Percentiles rank a stretch among this genome's conserved stretches.
phyloP scores from a whole-genome alignment of 2,113 vertebrate species.

The Mystacornis crossleyi region DNA sequence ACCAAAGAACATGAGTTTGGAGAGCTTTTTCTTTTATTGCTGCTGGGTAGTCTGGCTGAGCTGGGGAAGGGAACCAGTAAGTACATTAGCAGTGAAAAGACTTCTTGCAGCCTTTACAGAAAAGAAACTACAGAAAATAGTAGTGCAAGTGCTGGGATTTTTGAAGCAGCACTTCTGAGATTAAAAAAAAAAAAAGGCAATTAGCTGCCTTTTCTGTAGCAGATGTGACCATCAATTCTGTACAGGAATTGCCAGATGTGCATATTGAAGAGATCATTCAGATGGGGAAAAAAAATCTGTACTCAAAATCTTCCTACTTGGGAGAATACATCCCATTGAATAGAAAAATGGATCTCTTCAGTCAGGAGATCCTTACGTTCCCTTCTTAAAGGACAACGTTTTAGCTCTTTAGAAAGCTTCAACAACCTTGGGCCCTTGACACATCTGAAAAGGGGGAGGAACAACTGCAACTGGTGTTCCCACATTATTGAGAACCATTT shows the following conservation, averaged over 20 bases:
- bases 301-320: not conserved
- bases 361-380: not conserved
- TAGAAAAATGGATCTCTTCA: not conserved
- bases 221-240: not conserved
- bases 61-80: not conserved
- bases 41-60: not conserved
- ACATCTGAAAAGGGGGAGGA: not conserved
- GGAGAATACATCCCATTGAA: not conserved
- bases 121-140: not conserved
- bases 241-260: not conserved
- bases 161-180: not conserved
- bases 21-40: not conserved
- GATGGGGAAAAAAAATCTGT: not conserved
- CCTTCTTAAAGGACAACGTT: not conserved
- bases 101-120: not conserved
- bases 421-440: not conserved
- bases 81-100: not conserved
- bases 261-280: not conserved
- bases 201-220: not conserved
- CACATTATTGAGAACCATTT: not conserved
- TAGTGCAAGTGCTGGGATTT: not conserved
- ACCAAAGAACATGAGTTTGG: not conserved
- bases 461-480: not conserved
- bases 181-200: not conserved
- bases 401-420: not conserved